Base-by-base conservation (phyloP, 2,797 vertebrate species). In the Sebastes taczanowskii region DNA sequence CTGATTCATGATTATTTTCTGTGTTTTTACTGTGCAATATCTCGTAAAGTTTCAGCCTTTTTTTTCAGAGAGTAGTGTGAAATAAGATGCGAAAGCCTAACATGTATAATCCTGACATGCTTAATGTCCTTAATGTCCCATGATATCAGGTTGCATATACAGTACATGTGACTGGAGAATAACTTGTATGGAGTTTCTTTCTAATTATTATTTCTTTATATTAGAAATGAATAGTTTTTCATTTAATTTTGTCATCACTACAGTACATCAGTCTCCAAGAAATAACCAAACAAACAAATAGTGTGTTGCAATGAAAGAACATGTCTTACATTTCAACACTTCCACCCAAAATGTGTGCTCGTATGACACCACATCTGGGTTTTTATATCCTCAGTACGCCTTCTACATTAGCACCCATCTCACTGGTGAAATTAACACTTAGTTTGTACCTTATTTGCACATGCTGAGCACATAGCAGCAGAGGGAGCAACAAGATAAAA, bases 371-470 rank as follows among this genome's bases (percentile, higher is more conserved):
- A 46, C 32, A 20, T n/a, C 34, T 20, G 9, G 11, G 18, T 18
- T 23, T 73, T 58, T 59, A 35, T 14, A 20, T 27, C 32, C 14
- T 55, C 10, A 13, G 6, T 27, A 6, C 23, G 14, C 14, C 42
- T 49, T n/a, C 30, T 60, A 27, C 25, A 66, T 78, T 66, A 46
- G 34, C 53, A 64, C 34, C 62, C 34, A 8, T 62, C 38, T 81
- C 22, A 46, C 25, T 63, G 71, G 35, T 62, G 60, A 71, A 4
- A 67, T 38, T 52, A 59, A 63, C 49, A 42, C 52, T 32, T 64
- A 4, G 8, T 18, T 56, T 42, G 63, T 14, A 62, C 13, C 42
- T 66, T 72, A 75, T 82, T 69, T 80, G 62, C 38, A 77, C n/a
- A 35, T 74, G 16, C 29, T 56, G 38, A 42, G 11, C 46, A 52